Evolutionary conservation across 2,113 vertebrate species (phyloP).

Genomic region (Phaethon lepturus): DNA sequence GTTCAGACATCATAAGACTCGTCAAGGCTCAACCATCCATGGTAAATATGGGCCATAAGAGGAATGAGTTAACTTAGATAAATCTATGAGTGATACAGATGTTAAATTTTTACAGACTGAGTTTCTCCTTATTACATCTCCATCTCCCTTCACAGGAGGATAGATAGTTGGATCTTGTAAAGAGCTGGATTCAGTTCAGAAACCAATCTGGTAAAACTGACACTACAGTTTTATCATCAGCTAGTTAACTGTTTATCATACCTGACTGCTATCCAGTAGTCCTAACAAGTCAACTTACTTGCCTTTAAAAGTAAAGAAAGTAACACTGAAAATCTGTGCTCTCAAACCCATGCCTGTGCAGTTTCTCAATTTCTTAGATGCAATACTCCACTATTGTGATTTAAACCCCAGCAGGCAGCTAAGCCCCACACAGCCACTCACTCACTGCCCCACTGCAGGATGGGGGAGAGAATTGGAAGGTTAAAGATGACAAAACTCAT

Average conservation of each 20-base stretch:
- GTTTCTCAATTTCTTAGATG: neutral
- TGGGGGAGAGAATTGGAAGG: rapidly evolving
- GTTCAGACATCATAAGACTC: neutral
- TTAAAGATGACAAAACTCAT: neutral
- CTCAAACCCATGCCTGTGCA: neutral
- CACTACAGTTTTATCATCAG: neutral
- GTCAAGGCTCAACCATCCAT: neutral
- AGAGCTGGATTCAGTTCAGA: neutral
- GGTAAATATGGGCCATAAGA: neutral
- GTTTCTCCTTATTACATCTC: neutral
- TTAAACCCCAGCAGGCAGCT: neutral
- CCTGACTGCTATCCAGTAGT: neutral
- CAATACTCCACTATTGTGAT: neutral
- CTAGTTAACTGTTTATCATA: neutral
- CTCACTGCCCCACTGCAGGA: neutral
- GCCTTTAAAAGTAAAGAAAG: neutral
- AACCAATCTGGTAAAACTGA: neutral
- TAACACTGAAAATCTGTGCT: neutral
- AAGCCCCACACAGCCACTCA: neutral
- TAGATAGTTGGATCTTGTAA: neutral
- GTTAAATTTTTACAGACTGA: neutral
- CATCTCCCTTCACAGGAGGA: neutral
- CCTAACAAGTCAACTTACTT: neutral
- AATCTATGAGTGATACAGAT: neutral
- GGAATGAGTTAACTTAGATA: neutral